Percentiles rank a stretch among this genome's conserved stretches.
Conservation (phyloP, 1,140 invertebrate species). For the Neelides sp. region DNA sequence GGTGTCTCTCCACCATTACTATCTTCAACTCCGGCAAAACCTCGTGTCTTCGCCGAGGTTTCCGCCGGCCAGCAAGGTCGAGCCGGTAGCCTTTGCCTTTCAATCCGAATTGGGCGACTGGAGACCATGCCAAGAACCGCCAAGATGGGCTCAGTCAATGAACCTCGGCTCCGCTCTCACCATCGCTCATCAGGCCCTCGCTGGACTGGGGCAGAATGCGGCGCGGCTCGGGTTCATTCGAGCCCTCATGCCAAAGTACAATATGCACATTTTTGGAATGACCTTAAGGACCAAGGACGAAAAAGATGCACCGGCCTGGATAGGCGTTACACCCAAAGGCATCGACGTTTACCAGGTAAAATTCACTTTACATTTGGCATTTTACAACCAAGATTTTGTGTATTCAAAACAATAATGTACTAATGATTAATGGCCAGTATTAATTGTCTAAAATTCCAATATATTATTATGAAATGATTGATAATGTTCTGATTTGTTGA, state of each 20-base stretch:
- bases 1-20: constrained; percentile 79
- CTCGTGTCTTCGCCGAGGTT: constrained; percentile 42
- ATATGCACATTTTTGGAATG: constrained; percentile 29
- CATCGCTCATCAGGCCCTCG: constrained; percentile 19
- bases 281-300: constrained; percentile 29
- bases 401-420: too few species aligned
- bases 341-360: constrained; percentile 25
- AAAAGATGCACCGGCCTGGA: constrained; percentile 24
- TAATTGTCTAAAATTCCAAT: too few species aligned
- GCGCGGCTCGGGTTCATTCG: constrained; percentile 27
- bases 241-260: constrained; percentile 27
- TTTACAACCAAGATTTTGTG: too few species aligned
- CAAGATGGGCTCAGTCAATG: constrained; percentile 16
- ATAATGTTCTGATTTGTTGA: too few species aligned
- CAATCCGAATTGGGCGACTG: constrained; percentile 82
- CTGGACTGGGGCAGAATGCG: constrained; percentile 19
- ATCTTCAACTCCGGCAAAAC: constrained; percentile 83
- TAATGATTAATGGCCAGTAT: too few species aligned
- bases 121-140: constrained; percentile 25
- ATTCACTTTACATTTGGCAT: neutral
- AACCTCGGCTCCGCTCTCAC: constrained; percentile 8
- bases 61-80: constrained; percentile 41
- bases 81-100: constrained; percentile 58
- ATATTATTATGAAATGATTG: too few species aligned
- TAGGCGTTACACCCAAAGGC: constrained; percentile 29